Conservation (phyloP, 1,140 invertebrate genomes). For the Hestina assimilis region DNA sequence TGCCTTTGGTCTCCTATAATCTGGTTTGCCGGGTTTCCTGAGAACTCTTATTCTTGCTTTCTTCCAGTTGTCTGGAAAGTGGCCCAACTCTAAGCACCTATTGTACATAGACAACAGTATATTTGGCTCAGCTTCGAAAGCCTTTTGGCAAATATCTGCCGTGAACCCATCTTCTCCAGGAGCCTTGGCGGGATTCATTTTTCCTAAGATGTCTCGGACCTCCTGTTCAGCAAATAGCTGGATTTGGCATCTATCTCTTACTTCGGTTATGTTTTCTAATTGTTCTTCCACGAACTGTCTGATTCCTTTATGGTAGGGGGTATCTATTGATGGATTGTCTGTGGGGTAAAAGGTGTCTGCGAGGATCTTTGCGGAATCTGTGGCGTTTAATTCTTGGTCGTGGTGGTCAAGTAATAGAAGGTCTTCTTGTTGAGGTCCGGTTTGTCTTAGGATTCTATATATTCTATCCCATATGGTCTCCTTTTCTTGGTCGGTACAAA, state of each 20-base stretch:
- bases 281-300: neutral
- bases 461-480: neutral
- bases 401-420: neutral
- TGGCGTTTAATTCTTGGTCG: neutral
- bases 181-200: neutral
- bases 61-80: neutral
- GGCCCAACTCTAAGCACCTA: neutral
- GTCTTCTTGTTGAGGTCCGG: no score
- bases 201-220: neutral
- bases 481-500: neutral
- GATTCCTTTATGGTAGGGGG: neutral
- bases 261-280: neutral
- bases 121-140: neutral
- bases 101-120: neutral
- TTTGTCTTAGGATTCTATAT: neutral
- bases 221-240: neutral
- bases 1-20: neutral
- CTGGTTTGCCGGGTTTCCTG: neutral
- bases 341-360: slow-evolving; percentile 2
- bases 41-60: neutral
- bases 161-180: slow-evolving; percentile 2
- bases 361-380: neutral
- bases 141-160: neutral
- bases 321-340: neutral
- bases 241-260: neutral